These are phyloP conservation scores for Mus spicilegus DNA, from an alignment of 2,113 vertebrate species.

Conservation along the genomic window DNA sequence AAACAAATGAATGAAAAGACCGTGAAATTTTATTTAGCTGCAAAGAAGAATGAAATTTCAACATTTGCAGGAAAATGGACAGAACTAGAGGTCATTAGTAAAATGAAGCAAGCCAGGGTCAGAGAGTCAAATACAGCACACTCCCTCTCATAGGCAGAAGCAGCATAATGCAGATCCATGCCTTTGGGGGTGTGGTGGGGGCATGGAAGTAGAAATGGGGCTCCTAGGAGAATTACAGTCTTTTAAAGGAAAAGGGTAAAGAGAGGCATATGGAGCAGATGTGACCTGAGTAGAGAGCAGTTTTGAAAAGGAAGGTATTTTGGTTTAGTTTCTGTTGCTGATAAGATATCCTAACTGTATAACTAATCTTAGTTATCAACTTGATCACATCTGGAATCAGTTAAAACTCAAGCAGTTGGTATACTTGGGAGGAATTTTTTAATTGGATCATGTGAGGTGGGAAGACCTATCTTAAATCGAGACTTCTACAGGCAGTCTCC, in stretches of 20 bases:
- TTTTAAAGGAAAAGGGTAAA: neutral
- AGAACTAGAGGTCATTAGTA: neutral
- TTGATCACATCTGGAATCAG: neutral
- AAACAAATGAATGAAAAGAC: neutral
- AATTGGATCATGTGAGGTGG: neutral
- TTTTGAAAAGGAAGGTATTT: neutral
- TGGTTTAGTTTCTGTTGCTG: neutral
- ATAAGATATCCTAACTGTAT: neutral
- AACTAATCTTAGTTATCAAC: neutral
- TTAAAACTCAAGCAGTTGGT: neutral
- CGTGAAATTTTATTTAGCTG: neutral
- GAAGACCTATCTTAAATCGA: neutral
- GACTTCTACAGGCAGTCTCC: neutral
- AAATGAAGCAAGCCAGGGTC: neutral
- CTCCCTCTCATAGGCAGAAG: too few relatives aligned
- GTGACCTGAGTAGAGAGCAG: neutral
- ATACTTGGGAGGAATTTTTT: neutral
- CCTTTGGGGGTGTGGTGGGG: neutral
- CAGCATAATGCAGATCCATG: too few relatives aligned
- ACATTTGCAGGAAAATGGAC: neutral
- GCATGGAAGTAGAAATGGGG: neutral
- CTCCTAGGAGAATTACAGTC: neutral
- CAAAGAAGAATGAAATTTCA: neutral
- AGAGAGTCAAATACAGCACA: neutral
- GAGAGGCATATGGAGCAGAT: neutral